A percentile compares a stretch with the other conserved stretches of the same genome.
Evolutionary conservation across 92 coral and sea anemone species (phyloP).

Genomic region (Epizoanthus illoricatus): DNA sequence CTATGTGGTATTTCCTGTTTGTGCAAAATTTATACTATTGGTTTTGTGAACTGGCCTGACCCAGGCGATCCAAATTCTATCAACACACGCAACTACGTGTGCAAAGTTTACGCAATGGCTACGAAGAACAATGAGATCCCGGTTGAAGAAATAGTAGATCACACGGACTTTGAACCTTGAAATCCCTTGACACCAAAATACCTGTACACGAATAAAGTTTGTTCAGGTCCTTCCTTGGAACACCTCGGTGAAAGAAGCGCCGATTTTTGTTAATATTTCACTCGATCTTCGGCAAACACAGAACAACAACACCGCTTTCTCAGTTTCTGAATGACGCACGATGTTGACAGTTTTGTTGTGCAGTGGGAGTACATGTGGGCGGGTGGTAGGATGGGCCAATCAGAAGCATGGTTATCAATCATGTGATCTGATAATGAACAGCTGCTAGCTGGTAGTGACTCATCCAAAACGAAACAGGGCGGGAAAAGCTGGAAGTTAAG

Average conservation of each 20-base stretch:
- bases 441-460: not conserved
- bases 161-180: constrained; percentile 5
- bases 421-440: not conserved
- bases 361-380: constrained; percentile 40
- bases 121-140: not conserved
- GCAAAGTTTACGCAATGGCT: constrained; percentile 32
- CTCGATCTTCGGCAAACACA: not conserved
- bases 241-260: not conserved
- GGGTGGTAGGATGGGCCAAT: constrained; percentile 16
- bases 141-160: not conserved
- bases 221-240: not conserved
- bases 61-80: not conserved
- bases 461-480: too few species aligned
- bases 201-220: not conserved
- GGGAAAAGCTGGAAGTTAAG: too few species aligned
- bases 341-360: not conserved
- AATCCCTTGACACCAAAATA: not conserved
- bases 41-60: not conserved
- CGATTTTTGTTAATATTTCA: constrained; percentile 1
- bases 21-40: not conserved
- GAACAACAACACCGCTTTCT: not conserved
- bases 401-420: not conserved
- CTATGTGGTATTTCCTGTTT: not conserved
- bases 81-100: constrained; percentile 8
- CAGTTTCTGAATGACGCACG: constrained; percentile 27